Percentiles rank a stretch among this genome's conserved stretches.
phyloP scores from a whole-genome alignment of 53 echinoderm and acorn worm species.

The Echinometra lucunter region DNA sequence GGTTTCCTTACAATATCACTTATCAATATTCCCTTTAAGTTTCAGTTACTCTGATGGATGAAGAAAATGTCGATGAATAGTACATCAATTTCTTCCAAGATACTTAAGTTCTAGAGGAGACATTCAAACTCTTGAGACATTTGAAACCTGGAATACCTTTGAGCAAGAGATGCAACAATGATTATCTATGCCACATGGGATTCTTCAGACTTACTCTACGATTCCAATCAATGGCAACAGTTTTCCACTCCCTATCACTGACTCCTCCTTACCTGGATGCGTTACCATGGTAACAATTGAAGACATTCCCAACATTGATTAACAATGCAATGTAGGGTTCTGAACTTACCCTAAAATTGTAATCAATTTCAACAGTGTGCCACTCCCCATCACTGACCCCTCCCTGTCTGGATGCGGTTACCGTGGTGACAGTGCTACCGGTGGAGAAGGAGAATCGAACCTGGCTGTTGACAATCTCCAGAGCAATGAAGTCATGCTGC shows the following conservation, averaged over 20 bases:
- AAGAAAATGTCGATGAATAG: neutral
- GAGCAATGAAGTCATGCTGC: conserved; percentile 97
- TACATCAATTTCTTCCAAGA: neutral
- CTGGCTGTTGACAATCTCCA: conserved; percentile 88
- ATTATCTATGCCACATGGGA: neutral
- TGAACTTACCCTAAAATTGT: conserved; percentile 85
- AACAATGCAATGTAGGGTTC: neutral
- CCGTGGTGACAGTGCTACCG: conserved; percentile 85
- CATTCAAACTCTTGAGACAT: neutral
- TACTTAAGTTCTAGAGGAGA: neutral
- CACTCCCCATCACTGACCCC: conserved; percentile 94
- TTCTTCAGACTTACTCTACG: conserved; percentile 77
- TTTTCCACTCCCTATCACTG: conserved; percentile 94
- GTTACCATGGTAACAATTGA: conserved; percentile 87
- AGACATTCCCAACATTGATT: neutral
- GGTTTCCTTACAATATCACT: neutral
- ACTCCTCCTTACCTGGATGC: conserved; percentile 92
- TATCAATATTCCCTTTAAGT: neutral
- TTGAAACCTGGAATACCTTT: neutral
- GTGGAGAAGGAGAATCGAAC: conserved; percentile 96
- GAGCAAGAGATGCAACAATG: neutral
- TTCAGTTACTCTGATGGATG: neutral
- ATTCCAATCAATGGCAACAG: conserved; percentile 86
- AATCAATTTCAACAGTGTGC: conserved; percentile 92
- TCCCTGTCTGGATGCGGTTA: conserved; percentile 87